phyloP scores from a whole-genome alignment of 2,113 vertebrate genomes.

The Otolemur garnettii region DNA sequence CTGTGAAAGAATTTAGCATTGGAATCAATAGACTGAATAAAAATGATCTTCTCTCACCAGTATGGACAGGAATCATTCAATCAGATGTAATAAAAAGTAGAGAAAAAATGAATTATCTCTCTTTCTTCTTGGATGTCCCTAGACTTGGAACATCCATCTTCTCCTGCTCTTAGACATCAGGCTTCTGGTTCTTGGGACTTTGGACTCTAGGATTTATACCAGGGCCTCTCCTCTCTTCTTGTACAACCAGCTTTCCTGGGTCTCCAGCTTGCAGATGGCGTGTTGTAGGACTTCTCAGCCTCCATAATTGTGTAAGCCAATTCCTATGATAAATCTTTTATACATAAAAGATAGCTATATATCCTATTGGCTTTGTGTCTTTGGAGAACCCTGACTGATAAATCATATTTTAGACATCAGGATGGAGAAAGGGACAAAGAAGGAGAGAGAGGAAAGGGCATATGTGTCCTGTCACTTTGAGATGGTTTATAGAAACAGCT shows the following conservation, averaged over 20 bases:
- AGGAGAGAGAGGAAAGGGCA: neutral
- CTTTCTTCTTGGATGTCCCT: neutral
- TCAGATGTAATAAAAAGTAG: neutral
- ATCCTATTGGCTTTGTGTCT: neutral
- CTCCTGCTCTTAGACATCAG: neutral
- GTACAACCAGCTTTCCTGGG: neutral
- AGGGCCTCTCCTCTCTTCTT: too few species aligned
- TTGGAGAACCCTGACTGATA: neutral
- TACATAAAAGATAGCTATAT: neutral
- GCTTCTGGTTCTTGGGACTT: neutral
- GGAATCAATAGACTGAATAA: neutral
- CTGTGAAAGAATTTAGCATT: neutral
- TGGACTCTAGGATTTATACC: neutral
- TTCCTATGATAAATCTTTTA: neutral
- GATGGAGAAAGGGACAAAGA: neutral
- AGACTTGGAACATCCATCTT: neutral
- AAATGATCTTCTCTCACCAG: neutral
- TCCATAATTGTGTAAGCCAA: neutral
- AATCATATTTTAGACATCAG: neutral
- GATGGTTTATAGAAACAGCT: neutral
- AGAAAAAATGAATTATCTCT: neutral
- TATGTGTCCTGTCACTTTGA: neutral
- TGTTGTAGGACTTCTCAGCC: neutral
- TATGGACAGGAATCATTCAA: neutral
- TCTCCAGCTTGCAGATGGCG: neutral